Base-by-base conservation (phyloP, 2,888 invertebrate genomes). In the Autographa gamma region DNA sequence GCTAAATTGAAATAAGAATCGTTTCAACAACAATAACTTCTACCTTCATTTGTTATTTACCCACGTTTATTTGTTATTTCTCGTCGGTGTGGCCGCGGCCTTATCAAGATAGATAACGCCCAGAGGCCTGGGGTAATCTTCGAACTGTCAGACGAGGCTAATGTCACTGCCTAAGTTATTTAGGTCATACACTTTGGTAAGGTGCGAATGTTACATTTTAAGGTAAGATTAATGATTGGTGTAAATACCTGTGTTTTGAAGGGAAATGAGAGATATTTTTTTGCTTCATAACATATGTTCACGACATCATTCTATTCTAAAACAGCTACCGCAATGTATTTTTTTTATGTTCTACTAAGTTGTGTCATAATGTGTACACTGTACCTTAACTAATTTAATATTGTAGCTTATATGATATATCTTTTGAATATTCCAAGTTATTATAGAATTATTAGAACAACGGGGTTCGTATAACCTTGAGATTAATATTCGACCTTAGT, bases 41-140 rank as follows among this genome's bases (percentile, higher is more conserved):
- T 14, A 61, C 54, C 54, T 43, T 48, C 41, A 56, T 48, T 14
- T 60, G 58, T 70, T 59, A 74, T 70, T 70, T 56, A 59, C 64
- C 25, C 56, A 0, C 52, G 56, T 52, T 74, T 70, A 70, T 74
- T 56, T 75, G 65, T 66, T 65, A 67, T 56, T 56, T 43, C 63
- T 19, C 18, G 31, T 13, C 34, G 43, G n/a, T 64, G 56, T 79
- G 66, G 41, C 25, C 38, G 14, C 48, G 52, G 16, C 61, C 63
- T 79, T 80, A 73, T 76, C 73, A 71, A 69, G 81, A 80, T 73
- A 71, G 70, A 80, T 79, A 68, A 69, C 61, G 56, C 80, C 66
- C 48, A 2, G 81, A 81, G 79, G 69, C 70, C 76, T 62, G 73
- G 19, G 16, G 79, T 71, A 76, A 80, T 81, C 73, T 81, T 62